Conservation (phyloP, 2,113 vertebrate species). For the Lethenteron reissneri region DNA sequence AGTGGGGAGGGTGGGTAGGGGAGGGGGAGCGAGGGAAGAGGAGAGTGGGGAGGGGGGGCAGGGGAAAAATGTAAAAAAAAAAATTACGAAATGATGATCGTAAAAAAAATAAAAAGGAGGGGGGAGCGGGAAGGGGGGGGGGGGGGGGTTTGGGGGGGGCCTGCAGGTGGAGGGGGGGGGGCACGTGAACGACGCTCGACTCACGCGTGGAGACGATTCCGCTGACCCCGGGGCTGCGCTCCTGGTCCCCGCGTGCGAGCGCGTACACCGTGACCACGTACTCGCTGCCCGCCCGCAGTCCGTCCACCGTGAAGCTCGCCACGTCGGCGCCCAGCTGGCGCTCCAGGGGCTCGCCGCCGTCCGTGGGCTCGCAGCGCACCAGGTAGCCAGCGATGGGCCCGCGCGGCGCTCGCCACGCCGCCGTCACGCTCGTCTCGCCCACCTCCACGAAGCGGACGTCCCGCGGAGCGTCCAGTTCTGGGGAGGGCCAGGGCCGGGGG, state of each 20-base stretch:
- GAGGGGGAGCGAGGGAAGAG: no score
- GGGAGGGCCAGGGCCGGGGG: conserved; percentile 1
- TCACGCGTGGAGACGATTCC: conserved; percentile 52
- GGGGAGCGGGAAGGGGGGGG: no score
- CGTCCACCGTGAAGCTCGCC: conserved; percentile 36
- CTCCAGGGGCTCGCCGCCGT: conserved; percentile 41
- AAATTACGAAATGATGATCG: no score
- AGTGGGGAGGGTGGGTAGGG: no score
- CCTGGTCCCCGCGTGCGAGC: conserved; percentile 36
- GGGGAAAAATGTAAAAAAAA: no score
- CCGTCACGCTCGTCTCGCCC: conserved; percentile 38
- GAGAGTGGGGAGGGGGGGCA: no score
- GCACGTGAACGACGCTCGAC: conserved; percentile 13
- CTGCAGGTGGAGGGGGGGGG: not conserved
- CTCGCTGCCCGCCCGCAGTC: conserved; percentile 41
- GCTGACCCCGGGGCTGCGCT: conserved; percentile 32
- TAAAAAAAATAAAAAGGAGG: no score
- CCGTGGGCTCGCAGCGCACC: conserved; percentile 34
- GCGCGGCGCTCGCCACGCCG: conserved; percentile 48
- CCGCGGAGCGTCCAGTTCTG: conserved; percentile 55
- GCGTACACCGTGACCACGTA: conserved; percentile 47
- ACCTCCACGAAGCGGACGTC: conserved; percentile 44
- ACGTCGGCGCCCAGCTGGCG: conserved; percentile 32
- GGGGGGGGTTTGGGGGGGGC: no score
- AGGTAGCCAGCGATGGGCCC: conserved; percentile 43